A percentile compares a stretch with the other conserved stretches of the same genome.
Evolutionary conservation across 2,888 invertebrate species (phyloP).

Genomic region (Teinopalpus imperialis): DNA sequence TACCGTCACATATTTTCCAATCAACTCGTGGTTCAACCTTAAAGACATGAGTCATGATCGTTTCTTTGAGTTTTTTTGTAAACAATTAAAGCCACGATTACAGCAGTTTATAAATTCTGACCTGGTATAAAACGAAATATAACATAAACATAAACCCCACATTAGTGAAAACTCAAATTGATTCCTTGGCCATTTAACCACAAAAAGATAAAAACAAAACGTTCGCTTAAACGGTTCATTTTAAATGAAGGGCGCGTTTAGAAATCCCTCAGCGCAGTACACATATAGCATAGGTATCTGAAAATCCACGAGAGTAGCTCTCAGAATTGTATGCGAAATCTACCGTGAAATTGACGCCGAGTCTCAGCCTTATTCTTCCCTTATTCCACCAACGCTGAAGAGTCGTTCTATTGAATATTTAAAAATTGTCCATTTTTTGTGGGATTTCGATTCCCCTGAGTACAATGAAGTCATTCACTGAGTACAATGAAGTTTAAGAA

Average conservation of each 20-base stretch:
- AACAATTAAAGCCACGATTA: too few relatives aligned
- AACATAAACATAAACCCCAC: too few relatives aligned
- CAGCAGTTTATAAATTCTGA: too few relatives aligned
- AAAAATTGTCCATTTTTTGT: conserved; percentile 36
- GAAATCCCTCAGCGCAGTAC: conserved; percentile 30
- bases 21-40: too few relatives aligned
- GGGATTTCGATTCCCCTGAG: background rate
- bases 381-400: conserved; percentile 37
- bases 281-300: conserved; percentile 25
- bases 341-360: conserved; percentile 74
- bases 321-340: conserved; percentile 63
- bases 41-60: too few relatives aligned
- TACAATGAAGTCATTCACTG: conserved; percentile 5
- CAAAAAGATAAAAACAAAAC: conserved; percentile 29
- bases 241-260: conserved; percentile 38
- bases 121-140: too few relatives aligned
- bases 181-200: background rate
- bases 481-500: background rate
- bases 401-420: conserved; percentile 57
- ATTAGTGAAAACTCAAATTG: too few relatives aligned
- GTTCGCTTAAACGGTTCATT: conserved; percentile 39
- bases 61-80: too few relatives aligned
- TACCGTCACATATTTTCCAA: too few relatives aligned
- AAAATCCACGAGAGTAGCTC: conserved; percentile 32
- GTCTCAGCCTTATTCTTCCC: conserved; percentile 52